A percentile compares a stretch with the other conserved stretches of the same genome.
Evolutionary conservation across 92 coral and sea anemone genomes (phyloP).

Genomic region (Muricea muricata): DNA sequence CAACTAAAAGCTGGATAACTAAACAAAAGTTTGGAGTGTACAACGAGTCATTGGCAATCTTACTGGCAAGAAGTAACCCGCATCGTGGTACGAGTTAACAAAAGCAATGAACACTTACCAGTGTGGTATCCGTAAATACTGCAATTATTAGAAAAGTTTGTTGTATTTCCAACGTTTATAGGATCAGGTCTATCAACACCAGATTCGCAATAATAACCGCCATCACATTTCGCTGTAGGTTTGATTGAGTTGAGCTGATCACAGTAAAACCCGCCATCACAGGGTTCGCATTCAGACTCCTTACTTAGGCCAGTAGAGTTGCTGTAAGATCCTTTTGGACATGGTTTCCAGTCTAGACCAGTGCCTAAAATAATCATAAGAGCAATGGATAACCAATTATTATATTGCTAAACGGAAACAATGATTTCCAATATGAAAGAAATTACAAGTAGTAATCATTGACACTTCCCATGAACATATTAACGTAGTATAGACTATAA

Average conservation of each 20-base stretch:
- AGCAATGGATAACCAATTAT: too few relatives aligned
- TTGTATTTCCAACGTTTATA: conserved; percentile 66
- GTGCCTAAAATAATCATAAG: conserved; percentile 64
- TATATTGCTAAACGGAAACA: too few relatives aligned
- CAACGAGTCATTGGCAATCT: too few relatives aligned
- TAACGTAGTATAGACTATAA: too few relatives aligned
- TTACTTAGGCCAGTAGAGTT: conserved; percentile 68
- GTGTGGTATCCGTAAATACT: conserved; percentile 72
- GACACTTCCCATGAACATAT: too few relatives aligned
- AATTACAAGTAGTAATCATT: too few relatives aligned
- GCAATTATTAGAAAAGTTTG: conserved; percentile 84
- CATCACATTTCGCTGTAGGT: conserved; percentile 75
- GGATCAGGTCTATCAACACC: conserved; percentile 93
- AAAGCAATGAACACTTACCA: conserved; percentile 67
- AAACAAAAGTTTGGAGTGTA: too few relatives aligned
- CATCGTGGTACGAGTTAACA: too few relatives aligned
- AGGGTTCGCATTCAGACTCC: conserved; percentile 85
- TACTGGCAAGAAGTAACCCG: too few relatives aligned
- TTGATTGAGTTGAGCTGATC: conserved; percentile 69
- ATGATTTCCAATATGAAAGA: too few relatives aligned
- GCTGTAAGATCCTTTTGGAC: conserved; percentile 92
- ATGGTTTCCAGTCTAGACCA: conserved; percentile 92
- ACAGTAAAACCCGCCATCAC: conserved; percentile 88
- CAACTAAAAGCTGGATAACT: too few relatives aligned
- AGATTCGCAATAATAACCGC: conserved; percentile 85